Base-by-base conservation (phyloP, 1,140 invertebrate genomes). In the Holotrichia oblita region DNA sequence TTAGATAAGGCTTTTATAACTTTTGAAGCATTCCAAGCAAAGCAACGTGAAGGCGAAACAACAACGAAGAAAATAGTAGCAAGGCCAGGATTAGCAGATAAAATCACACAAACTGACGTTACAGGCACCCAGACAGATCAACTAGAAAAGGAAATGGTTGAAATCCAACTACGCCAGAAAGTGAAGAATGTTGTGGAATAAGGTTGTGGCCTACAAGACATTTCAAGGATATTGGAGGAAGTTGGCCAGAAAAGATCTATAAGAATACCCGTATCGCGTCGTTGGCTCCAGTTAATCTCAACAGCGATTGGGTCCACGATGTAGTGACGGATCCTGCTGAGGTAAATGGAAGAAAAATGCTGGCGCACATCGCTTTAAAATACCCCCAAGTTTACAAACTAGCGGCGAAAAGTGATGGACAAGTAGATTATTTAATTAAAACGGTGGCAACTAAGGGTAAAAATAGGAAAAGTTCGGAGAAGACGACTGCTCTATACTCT, bases 241-340 rank as follows among this genome's bases (percentile, higher is more conserved):
- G 55, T 4, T 59, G 55, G 55, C 55, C 55, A 59, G 55, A 59
- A 59, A n/a, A n/a, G n/a, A n/a, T n/a, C n/a, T n/a, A n/a, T n/a
- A n/a, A n/a, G n/a, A n/a, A 59, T n/a, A 59, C 55, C n/a, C 12
- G 17, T 4, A 20, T 59, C 4, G 14, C 12, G 55, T 4, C 12
- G 4, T 20, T n/a, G 17, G 6, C 6, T n/a, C 17, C 55, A 6
- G n/a, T 20, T 7, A 59, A 20, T n/a, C 6, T 6, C 17, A 59
- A 20, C 6, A 59, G 3, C 3, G 55, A 8, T n/a, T 6, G n/a
- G 14, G 55, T 7, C 55, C 14, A 59, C 17, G 55, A 7, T 59
- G n/a, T 59, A 6, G 4, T 59, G 4, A 6, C 14, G 12, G 55
- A 59, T 14, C 6, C 55, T 59, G 55, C 55, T 59, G 55, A 59